Evolutionary conservation across 2,797 vertebrate genomes (phyloP).

Genomic region (Sebastes hopkinsi): DNA sequence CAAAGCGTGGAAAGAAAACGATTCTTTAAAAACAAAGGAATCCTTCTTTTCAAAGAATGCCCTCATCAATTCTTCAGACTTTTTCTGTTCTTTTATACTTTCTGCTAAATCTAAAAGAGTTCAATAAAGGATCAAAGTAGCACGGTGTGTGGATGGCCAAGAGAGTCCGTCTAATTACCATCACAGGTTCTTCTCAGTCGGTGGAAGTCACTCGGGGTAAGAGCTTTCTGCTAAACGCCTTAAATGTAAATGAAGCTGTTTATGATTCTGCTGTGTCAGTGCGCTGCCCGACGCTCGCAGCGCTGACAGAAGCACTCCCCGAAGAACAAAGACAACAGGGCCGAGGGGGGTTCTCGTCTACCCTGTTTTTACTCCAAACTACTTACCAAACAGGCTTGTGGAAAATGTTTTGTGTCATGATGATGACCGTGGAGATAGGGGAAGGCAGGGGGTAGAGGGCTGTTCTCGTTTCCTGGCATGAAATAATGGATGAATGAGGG

Average conservation of each 20-base stretch:
- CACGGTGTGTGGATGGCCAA: background rate
- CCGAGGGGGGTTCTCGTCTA: background rate
- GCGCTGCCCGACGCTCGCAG: background rate
- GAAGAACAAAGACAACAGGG: constrained; percentile 6
- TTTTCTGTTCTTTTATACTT: background rate
- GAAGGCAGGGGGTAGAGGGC: background rate
- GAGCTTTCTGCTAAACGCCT: constrained; percentile 16
- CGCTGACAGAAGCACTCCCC: constrained; percentile 14
- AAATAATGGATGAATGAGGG: background rate
- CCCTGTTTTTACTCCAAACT: background rate
- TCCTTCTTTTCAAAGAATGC: background rate
- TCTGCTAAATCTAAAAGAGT: background rate
- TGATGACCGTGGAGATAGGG: background rate
- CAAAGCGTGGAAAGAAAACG: background rate
- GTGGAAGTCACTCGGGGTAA: constrained; percentile 4
- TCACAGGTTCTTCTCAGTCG: background rate
- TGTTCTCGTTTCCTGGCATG: background rate
- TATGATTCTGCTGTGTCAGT: constrained; percentile 39
- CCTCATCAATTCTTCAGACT: background rate
- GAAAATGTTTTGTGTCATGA: background rate
- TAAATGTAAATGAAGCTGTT: constrained; percentile 38
- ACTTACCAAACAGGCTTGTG: background rate
- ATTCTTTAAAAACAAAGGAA: constrained; percentile 1
- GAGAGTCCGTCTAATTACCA: background rate
- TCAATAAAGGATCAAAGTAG: background rate